Conservation (phyloP, 2,113 vertebrate species). For the Ancistrus triradiatus region DNA sequence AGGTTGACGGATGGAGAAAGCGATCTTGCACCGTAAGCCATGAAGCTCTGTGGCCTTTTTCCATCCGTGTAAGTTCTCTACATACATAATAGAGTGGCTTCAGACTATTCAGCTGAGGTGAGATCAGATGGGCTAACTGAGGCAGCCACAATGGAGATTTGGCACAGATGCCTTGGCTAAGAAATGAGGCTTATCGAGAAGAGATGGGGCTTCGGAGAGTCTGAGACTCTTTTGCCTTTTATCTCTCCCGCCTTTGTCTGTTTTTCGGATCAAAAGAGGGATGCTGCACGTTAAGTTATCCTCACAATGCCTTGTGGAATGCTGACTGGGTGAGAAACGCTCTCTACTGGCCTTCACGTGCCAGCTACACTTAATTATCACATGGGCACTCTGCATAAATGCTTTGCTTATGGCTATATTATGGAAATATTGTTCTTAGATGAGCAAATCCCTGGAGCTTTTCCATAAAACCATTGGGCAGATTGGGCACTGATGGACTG, state of each 20-base stretch:
- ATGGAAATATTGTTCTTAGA: too few relatives aligned
- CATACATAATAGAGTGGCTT: neutral
- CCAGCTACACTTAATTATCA: neutral
- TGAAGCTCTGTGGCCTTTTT: slow-evolving; percentile 4
- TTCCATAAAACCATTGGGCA: too few relatives aligned
- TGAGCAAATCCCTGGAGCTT: too few relatives aligned
- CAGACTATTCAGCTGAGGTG: slow-evolving; percentile 9
- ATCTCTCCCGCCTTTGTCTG: neutral
- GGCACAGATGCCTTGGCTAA: slow-evolving; percentile 15
- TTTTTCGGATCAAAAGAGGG: too few relatives aligned
- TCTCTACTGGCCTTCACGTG: slow-evolving; percentile 16
- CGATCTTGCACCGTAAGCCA: too few relatives aligned
- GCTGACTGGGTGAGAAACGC: neutral
- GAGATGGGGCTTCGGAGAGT: slow-evolving; percentile 10
- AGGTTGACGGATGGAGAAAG: too few relatives aligned
- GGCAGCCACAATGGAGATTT: neutral
- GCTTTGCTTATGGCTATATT: too few relatives aligned
- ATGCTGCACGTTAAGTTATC: too few relatives aligned
- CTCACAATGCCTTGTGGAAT: slow-evolving; percentile 3
- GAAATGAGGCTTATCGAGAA: neutral
- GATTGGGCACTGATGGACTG: too few relatives aligned
- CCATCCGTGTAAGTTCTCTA: neutral
- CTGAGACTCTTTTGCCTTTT: slow-evolving; percentile 3
- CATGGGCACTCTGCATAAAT: too few relatives aligned
- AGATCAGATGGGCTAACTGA: slow-evolving; percentile 26